Conservation (phyloP, 2,113 vertebrate genomes). For the Regulus satrapa region DNA sequence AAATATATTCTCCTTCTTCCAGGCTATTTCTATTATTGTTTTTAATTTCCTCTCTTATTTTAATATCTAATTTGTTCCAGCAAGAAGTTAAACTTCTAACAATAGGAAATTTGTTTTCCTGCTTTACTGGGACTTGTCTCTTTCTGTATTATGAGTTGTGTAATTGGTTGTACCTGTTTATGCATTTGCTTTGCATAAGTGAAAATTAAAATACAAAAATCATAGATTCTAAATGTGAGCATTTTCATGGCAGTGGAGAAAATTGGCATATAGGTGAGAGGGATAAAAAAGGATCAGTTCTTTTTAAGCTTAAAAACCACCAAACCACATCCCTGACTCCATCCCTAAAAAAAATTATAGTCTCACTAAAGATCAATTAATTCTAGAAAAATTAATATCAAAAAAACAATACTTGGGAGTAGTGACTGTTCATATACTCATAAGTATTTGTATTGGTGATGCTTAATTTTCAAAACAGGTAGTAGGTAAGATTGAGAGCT, state of each 20-base stretch:
- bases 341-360: background rate
- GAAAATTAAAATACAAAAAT: background rate
- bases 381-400: background rate
- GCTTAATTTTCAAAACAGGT: background rate
- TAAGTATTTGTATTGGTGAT: background rate
- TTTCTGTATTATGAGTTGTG: background rate
- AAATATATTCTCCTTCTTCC: background rate
- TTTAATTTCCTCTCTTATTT: constrained; percentile 22
- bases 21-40: background rate
- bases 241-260: background rate
- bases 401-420: background rate
- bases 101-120: background rate
- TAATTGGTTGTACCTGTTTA: background rate
- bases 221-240: fast-evolving
- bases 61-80: background rate
- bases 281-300: fast-evolving
- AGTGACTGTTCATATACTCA: fast-evolving
- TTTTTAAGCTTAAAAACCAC: background rate
- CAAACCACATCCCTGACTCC: background rate
- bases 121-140: background rate
- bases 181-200: background rate
- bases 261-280: background rate
- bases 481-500: background rate
- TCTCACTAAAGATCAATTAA: background rate
- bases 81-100: background rate